A percentile compares a stretch with the other conserved stretches of the same genome.
These are phyloP conservation scores for Amblyornis subalaris DNA, from an alignment of 2,113 vertebrate genomes.

Conservation along the genomic window DNA sequence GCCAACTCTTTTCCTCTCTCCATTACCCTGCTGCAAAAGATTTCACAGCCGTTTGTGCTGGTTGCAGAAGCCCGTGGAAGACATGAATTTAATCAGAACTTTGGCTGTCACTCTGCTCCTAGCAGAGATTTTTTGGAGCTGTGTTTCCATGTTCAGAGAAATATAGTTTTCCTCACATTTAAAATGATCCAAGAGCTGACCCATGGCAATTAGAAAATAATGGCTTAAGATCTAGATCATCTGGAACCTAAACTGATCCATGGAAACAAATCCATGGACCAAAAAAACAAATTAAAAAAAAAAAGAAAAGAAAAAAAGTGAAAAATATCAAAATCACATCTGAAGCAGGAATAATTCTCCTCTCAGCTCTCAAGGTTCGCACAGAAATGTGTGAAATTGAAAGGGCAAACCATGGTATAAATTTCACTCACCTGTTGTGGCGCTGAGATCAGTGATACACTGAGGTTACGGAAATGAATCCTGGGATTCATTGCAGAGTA, in stretches of 20 bases:
- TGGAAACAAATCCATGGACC: not conserved
- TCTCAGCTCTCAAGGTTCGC: not conserved
- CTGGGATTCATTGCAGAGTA: not conserved
- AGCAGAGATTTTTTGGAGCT: not conserved
- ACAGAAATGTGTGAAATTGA: not conserved
- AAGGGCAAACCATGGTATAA: not conserved
- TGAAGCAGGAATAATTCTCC: not conserved
- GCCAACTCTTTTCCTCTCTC: slow-evolving; percentile 60
- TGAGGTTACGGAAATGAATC: not conserved
- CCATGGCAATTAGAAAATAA: not conserved
- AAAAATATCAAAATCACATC: not conserved
- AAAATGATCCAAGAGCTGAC: not conserved
- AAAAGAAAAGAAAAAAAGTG: too few species aligned
- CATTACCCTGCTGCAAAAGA: slow-evolving; percentile 48
- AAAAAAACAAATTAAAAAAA: not conserved
- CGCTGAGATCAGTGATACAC: not conserved
- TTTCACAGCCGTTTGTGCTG: slow-evolving; percentile 46
- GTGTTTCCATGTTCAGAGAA: not conserved
- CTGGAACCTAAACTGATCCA: not conserved
- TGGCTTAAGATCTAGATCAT: not conserved
- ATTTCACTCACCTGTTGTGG: not conserved
- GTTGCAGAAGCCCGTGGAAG: slow-evolving; percentile 9
- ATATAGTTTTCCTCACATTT: not conserved
- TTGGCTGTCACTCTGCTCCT: slow-evolving; percentile 19
- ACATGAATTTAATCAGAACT: slow-evolving; percentile 58